phyloP scores from a whole-genome alignment of 2,113 vertebrate genomes.

The Cheilinus undulatus region DNA sequence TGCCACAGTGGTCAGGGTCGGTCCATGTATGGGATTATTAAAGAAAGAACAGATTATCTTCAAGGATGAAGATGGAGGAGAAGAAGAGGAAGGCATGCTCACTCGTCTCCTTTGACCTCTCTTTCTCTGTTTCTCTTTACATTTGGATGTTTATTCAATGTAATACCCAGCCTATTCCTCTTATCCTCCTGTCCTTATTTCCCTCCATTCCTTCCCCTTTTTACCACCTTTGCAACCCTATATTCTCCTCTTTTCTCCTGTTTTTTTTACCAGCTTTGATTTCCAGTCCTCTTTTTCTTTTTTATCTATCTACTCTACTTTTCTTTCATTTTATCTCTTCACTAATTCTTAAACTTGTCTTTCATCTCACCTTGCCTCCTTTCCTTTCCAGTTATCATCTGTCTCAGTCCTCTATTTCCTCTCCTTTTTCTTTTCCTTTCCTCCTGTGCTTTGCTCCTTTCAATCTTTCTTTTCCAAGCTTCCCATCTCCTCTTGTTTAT shows the following conservation, averaged over 20 bases:
- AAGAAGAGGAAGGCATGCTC: slow-evolving; percentile 25
- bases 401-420: no score
- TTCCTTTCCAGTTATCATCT: background rate
- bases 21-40: slow-evolving; percentile 37
- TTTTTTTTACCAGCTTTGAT: background rate
- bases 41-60: slow-evolving; percentile 47
- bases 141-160: slow-evolving; percentile 1
- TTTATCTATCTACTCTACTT: background rate
- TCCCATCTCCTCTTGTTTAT: background rate
- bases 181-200: background rate
- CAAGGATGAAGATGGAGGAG: slow-evolving; percentile 34
- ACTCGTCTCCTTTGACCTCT: slow-evolving; percentile 55
- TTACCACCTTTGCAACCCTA: background rate
- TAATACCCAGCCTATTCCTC: slow-evolving; percentile 11
- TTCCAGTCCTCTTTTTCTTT: background rate
- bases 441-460: background rate
- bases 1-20: slow-evolving; percentile 9
- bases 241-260: background rate
- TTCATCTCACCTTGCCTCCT: background rate
- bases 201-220: background rate
- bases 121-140: slow-evolving; percentile 23
- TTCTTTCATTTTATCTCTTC: background rate
- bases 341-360: no score
- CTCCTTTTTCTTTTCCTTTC: background rate
- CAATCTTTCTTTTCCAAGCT: background rate